These are phyloP conservation scores for Drosophila paranaensis DNA, from an alignment of 2,888 invertebrate genomes.

Conservation along the genomic window DNA sequence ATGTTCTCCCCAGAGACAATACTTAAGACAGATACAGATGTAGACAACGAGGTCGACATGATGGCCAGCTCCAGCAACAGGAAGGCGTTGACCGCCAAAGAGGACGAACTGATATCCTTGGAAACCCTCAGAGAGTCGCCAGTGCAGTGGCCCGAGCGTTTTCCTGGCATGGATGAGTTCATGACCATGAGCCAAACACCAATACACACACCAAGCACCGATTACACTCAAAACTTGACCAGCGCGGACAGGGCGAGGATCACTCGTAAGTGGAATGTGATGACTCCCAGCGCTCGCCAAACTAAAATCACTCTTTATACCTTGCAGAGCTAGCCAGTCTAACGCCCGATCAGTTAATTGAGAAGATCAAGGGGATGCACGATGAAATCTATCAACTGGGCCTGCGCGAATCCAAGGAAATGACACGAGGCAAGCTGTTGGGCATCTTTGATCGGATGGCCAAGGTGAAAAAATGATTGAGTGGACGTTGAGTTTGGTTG, in stretches of 20 bases:
- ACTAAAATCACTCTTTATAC: not conserved
- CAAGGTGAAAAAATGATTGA: conserved; percentile 30
- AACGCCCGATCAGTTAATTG: conserved; percentile 92
- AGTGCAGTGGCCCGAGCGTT: conserved; percentile 98
- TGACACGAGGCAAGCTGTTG: conserved; percentile 97
- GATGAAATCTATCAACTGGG: conserved; percentile 97
- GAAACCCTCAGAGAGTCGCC: conserved; percentile 97
- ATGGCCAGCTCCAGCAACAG: conserved; percentile 11
- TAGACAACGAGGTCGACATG: conserved; percentile 7
- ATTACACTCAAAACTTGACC: conserved; percentile 89
- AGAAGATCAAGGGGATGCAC: conserved; percentile 97
- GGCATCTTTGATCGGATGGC: conserved; percentile 89
- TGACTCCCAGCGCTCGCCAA: too few relatives aligned
- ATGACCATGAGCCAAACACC: conserved; percentile 88
- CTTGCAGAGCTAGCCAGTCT: conserved; percentile 89
- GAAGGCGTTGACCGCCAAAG: conserved; percentile 45
- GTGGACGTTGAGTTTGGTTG: conserved; percentile 3
- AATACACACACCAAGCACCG: conserved; percentile 86
- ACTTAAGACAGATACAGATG: conserved; percentile 48
- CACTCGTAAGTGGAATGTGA: conserved; percentile 88
- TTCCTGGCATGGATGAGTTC: conserved; percentile 96
- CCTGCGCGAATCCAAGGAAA: conserved; percentile 97
- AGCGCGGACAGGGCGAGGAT: conserved; percentile 91
- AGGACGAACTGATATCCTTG: conserved; percentile 92
- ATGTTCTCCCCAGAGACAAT: conserved; percentile 55